Evolutionary conservation across 2,888 invertebrate genomes (phyloP).

Genomic region (Daptonema setosum): DNA sequence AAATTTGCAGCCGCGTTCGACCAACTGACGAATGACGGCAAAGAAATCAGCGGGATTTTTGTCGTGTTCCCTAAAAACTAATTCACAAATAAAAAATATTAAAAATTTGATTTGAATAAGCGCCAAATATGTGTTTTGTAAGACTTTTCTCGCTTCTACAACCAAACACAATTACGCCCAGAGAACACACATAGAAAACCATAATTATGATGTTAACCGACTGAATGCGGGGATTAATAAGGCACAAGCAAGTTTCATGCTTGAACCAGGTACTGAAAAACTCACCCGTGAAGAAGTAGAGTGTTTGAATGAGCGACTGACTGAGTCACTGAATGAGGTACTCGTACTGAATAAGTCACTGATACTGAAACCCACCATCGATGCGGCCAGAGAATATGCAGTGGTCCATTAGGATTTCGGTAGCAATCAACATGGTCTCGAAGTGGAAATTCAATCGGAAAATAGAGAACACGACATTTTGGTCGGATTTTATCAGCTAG

Average conservation of each 20-base stretch:
- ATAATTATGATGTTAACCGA: not conserved
- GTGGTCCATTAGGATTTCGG: conserved; percentile 9
- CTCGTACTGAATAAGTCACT: not conserved
- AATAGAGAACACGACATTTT: conserved; percentile 44
- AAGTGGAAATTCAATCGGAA: conserved; percentile 32
- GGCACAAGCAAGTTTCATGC: too few species aligned
- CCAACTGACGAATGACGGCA: not conserved
- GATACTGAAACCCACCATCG: conserved; percentile 36
- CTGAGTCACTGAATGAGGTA: too few species aligned
- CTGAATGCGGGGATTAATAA: too few species aligned
- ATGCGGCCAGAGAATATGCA: conserved; percentile 51
- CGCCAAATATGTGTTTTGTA: too few species aligned
- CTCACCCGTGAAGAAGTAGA: too few species aligned
- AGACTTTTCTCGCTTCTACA: too few species aligned
- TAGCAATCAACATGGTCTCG: not conserved
- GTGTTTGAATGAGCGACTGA: too few species aligned
- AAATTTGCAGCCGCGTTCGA: conserved; percentile 1
- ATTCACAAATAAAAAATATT: too few species aligned
- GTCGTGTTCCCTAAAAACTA: conserved; percentile 8
- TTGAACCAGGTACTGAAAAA: too few species aligned
- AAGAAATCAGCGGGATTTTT: conserved; percentile 6
- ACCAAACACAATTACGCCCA: too few species aligned
- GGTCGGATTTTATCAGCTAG: conserved; percentile 36
- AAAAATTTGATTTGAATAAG: too few species aligned
- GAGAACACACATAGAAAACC: too few species aligned